Conservation (phyloP, 2,113 vertebrate genomes). For the Phaetusa simplex region DNA sequence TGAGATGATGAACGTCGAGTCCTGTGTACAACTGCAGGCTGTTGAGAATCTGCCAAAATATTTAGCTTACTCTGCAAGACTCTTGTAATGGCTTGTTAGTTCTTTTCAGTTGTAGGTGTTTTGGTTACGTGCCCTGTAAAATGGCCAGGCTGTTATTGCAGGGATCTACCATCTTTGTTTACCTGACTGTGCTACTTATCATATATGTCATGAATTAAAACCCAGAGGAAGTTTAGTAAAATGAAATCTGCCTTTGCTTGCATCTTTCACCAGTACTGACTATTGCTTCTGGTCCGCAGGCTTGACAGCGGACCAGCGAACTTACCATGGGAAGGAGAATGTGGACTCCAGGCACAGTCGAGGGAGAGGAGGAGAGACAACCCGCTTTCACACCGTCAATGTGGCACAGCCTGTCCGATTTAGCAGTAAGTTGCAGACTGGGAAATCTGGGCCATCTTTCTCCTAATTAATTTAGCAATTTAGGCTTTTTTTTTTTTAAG, state of each 20-base stretch:
- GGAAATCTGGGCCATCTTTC: neutral
- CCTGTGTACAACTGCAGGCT: neutral
- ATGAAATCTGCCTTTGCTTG: neutral
- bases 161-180: neutral
- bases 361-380: constrained; percentile 71
- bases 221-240: neutral
- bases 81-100: neutral
- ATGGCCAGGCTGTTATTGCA: neutral
- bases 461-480: neutral
- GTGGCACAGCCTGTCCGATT: constrained; percentile 93
- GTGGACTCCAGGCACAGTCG: constrained; percentile 71
- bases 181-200: neutral
- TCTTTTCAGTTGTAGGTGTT: neutral
- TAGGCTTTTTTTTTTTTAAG: neutral
- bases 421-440: constrained; percentile 90
- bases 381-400: constrained; percentile 76
- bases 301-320: constrained; percentile 82
- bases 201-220: neutral
- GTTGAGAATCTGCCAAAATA: neutral
- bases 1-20: neutral
- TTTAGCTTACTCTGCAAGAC: neutral
- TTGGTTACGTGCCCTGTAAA: neutral
- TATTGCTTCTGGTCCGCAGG: constrained; percentile 64
- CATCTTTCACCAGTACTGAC: neutral
- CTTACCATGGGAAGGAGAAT: constrained; percentile 84